Evolutionary conservation across 2,888 invertebrate species (phyloP), one percentile per base, ranked within the genome.

Genomic region (Lithophane leautieri): DNA sequence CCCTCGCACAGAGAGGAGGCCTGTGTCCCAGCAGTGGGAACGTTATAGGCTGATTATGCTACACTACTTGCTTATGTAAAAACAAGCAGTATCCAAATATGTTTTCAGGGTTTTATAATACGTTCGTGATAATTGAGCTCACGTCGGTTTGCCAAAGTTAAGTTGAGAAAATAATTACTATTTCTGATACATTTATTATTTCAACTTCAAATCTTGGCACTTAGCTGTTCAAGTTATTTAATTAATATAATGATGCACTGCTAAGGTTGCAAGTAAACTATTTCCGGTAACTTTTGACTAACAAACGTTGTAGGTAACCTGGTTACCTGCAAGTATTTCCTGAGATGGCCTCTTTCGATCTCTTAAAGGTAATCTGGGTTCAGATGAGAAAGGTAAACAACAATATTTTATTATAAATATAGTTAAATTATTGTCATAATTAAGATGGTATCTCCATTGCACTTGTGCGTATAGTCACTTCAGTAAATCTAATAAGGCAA

Each of bases 361-460:
- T 52, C 9, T 22, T 54, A 22, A 52, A 58, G 11, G 34, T 34
- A 42, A 76, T 12, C 67, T 6, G 22, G 34, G 9, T 76, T 52
- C 25, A 16, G 34, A 34, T 34, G 52, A 61, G 22, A 34, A 22
- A 75, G 74, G 74, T 47, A 47, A 75, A 56, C 62, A 11, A 22
- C 40, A 8, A 16, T 25, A 14, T 44, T 19, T 8, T 40, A 22
- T 58, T 28, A 19, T 22, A 52, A 19, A 19, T 60, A 22, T 60
- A 47, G 47, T 22, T 28, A 9, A 40, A 34, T 40, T 28, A 69
- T 19, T 44, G 4, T 54, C 50, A 68, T 19, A 25, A 60, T 61
- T 25, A 50, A 52, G 50, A 34, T n/a, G 42, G 19, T 74, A 52
- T 75, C 50, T 42, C 1, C 2, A 61, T 22, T 6, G 16, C 60